These are phyloP conservation scores for Epistrophella euchroma DNA, from an alignment of 2,888 invertebrate species.

Conservation along the genomic window DNA sequence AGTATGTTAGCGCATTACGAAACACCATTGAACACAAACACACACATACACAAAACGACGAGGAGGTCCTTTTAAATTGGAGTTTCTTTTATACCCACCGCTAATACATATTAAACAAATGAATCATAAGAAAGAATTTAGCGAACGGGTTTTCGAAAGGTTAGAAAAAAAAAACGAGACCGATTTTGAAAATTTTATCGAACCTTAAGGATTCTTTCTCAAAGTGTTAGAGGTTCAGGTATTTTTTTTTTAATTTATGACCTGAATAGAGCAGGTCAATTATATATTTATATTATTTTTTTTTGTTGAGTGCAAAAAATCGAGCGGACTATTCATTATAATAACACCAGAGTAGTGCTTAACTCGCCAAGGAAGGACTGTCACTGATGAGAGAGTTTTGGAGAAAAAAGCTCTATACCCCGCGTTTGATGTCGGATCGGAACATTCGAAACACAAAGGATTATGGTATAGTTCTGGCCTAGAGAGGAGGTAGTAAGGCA, in stretches of 20 bases:
- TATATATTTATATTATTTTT: constrained; percentile 32
- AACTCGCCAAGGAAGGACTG: constrained; percentile 77
- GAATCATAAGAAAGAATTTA: constrained; percentile 63
- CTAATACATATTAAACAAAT: constrained; percentile 66
- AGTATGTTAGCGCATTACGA: constrained; percentile 62
- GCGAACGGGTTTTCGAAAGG: constrained; percentile 47
- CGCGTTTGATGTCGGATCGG: constrained; percentile 17
- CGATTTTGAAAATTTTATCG: not conserved
- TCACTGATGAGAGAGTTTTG: constrained; percentile 68
- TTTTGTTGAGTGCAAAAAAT: constrained; percentile 78
- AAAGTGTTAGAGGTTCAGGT: not conserved
- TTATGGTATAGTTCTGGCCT: constrained; percentile 24
- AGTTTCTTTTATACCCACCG: constrained; percentile 69
- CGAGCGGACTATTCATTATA: constrained; percentile 74
- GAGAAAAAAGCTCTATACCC: constrained; percentile 61
- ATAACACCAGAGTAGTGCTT: constrained; percentile 68
- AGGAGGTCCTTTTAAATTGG: constrained; percentile 54
- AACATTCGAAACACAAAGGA: constrained; percentile 55
- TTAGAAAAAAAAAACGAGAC: not conserved
- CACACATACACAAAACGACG: not conserved
- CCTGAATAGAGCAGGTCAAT: constrained; percentile 82
- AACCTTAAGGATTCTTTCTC: not conserved
- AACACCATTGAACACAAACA: constrained; percentile 55
- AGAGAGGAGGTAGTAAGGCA: constrained; percentile 4
- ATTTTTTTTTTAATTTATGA: constrained; percentile 77